Evolutionary conservation across 2,797 vertebrate species (phyloP).

Genomic region (Buceros bicornis): DNA sequence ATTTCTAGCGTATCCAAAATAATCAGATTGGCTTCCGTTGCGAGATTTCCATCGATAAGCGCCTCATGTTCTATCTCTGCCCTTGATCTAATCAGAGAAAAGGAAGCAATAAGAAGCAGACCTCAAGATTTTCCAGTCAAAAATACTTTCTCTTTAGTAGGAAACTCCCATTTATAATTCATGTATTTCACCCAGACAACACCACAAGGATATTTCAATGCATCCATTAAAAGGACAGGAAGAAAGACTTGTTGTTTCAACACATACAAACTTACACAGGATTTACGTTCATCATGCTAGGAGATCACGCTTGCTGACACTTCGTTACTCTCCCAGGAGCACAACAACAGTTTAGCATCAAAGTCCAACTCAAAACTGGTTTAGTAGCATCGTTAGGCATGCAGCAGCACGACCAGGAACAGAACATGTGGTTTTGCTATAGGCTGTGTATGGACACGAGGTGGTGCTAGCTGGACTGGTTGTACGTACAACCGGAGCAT

Average conservation of each 20-base stretch:
- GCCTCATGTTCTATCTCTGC: conserved; percentile 98
- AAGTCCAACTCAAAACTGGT: background rate
- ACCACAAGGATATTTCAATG: background rate
- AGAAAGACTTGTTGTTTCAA: background rate
- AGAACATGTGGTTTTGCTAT: background rate
- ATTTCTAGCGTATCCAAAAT: conserved; percentile 97
- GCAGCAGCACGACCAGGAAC: conserved; percentile 11
- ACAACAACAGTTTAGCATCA: background rate
- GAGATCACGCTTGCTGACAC: background rate
- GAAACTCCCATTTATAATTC: background rate
- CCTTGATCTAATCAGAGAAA: conserved; percentile 86
- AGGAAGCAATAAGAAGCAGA: background rate
- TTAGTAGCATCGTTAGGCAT: conserved; percentile 26
- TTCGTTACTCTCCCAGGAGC: background rate
- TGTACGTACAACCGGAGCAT: background rate
- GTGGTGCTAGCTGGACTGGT: conserved; percentile 55
- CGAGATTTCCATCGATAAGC: conserved; percentile 96
- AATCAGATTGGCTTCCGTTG: conserved; percentile 96
- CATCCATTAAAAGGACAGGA: background rate
- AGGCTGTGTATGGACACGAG: conserved; percentile 51
- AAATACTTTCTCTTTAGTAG: background rate
- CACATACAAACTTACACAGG: background rate
- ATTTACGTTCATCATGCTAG: conserved; percentile 33
- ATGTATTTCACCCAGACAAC: conserved; percentile 24
- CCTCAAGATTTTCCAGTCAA: background rate